A percentile compares a stretch with the other conserved stretches of the same genome.
Evolutionary conservation across 1,140 invertebrate genomes (phyloP).

Genomic region (Psilanteris sp.): DNA sequence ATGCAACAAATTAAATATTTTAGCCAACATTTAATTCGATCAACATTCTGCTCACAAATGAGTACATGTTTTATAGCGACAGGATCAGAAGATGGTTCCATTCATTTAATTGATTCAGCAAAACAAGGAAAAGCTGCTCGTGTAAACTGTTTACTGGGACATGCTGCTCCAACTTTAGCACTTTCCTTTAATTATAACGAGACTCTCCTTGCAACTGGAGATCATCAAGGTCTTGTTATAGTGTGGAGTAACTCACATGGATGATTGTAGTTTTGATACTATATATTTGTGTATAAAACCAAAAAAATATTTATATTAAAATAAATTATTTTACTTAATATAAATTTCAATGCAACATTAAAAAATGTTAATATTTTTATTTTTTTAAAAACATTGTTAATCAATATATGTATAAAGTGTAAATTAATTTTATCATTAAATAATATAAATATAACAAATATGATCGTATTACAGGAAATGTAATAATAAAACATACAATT

Average conservation of each 20-base stretch:
- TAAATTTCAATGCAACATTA: too few species aligned
- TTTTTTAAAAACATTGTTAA: too few species aligned
- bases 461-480: too few species aligned
- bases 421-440: too few species aligned
- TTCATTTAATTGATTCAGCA: slow-evolving; percentile 91
- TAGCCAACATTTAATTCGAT: slow-evolving; percentile 82
- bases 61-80: slow-evolving; percentile 83
- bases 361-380: too few species aligned
- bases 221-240: slow-evolving; percentile 91
- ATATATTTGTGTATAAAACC: not conserved
- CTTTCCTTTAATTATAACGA: slow-evolving; percentile 95
- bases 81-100: slow-evolving; percentile 91
- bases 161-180: slow-evolving; percentile 89
- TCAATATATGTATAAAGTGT: too few species aligned
- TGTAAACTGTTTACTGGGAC: slow-evolving; percentile 91
- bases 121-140: slow-evolving; percentile 84
- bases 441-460: slow-evolving; percentile 9
- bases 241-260: slow-evolving; percentile 85
- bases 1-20: not conserved
- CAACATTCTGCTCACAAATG: slow-evolving; percentile 89
- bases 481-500: not conserved
- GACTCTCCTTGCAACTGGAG: slow-evolving; percentile 90
- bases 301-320: too few species aligned
- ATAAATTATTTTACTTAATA: too few species aligned
- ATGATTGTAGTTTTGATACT: slow-evolving; percentile 14